These are phyloP conservation scores for Aphodius granarius DNA, from an alignment of 2,888 invertebrate genomes.

Conservation along the genomic window DNA sequence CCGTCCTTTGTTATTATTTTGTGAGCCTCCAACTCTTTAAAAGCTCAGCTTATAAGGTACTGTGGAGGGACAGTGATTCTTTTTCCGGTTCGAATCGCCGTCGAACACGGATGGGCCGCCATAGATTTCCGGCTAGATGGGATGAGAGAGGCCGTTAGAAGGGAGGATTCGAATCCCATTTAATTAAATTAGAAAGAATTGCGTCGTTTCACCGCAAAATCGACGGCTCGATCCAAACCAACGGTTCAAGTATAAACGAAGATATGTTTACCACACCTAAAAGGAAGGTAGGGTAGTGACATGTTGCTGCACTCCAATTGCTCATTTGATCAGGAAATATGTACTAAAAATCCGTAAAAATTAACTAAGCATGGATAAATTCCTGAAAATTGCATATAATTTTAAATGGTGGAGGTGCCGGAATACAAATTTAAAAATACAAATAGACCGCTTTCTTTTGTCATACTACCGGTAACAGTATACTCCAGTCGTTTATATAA, in stretches of 20 bases:
- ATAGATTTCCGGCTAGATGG: not conserved
- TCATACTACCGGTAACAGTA: too few relatives aligned
- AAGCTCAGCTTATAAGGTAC: not conserved
- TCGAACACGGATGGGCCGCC: not conserved
- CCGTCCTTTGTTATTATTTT: not conserved
- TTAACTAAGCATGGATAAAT: too few relatives aligned
- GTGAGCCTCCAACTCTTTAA: not conserved
- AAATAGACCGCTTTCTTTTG: too few relatives aligned
- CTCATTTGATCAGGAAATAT: too few relatives aligned
- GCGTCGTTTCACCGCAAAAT: not conserved
- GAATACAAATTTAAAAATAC: too few relatives aligned
- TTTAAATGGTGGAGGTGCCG: too few relatives aligned
- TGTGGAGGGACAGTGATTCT: not conserved
- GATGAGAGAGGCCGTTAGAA: not conserved
- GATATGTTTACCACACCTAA: not conserved
- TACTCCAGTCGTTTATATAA: too few relatives aligned
- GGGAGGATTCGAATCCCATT: slow-evolving; percentile 3
- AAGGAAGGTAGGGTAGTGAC: too few relatives aligned
- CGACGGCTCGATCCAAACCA: not conserved
- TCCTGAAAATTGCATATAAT: too few relatives aligned
- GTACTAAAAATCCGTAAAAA: too few relatives aligned
- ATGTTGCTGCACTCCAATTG: too few relatives aligned
- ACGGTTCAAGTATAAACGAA: not conserved
- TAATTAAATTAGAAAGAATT: slow-evolving; percentile 11
- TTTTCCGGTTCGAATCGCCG: not conserved